Evolutionary conservation across 2,797 vertebrate species (phyloP).

Genomic region (Spatula versicolor): DNA sequence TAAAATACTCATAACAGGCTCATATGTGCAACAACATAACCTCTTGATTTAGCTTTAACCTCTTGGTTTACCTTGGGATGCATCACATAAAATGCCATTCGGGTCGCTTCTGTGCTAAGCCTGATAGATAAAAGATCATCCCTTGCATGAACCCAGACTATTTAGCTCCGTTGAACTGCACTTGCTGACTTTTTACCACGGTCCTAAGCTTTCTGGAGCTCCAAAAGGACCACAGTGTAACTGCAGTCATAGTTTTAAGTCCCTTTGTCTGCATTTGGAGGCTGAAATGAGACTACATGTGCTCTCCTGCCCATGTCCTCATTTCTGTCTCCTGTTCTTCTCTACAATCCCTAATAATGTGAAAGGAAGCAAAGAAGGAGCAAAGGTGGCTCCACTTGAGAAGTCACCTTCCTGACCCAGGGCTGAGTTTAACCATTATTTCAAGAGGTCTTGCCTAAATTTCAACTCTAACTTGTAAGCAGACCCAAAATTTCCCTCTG

Average conservation of each 20-base stretch:
- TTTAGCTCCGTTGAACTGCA: background rate
- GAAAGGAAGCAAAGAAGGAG: background rate
- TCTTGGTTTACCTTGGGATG: background rate
- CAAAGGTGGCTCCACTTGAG: background rate
- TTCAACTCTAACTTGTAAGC: background rate
- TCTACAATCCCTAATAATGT: background rate
- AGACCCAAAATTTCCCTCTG: background rate
- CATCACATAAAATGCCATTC: background rate
- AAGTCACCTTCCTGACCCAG: background rate
- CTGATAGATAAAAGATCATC: background rate
- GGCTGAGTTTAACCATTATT: background rate
- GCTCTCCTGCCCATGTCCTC: background rate
- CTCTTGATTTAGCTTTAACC: background rate
- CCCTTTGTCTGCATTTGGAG: background rate
- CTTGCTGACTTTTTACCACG: background rate
- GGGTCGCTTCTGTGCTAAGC: background rate
- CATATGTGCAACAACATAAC: background rate
- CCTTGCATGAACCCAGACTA: background rate
- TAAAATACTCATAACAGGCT: background rate
- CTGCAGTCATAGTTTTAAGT: background rate
- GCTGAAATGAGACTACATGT: background rate
- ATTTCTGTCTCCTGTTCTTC: background rate
- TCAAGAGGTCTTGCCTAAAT: background rate
- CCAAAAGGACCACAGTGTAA: background rate
- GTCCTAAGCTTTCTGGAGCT: background rate